These are phyloP conservation scores for Unio pictorum DNA, from an alignment of 2,888 invertebrate genomes.

Conservation along the genomic window DNA sequence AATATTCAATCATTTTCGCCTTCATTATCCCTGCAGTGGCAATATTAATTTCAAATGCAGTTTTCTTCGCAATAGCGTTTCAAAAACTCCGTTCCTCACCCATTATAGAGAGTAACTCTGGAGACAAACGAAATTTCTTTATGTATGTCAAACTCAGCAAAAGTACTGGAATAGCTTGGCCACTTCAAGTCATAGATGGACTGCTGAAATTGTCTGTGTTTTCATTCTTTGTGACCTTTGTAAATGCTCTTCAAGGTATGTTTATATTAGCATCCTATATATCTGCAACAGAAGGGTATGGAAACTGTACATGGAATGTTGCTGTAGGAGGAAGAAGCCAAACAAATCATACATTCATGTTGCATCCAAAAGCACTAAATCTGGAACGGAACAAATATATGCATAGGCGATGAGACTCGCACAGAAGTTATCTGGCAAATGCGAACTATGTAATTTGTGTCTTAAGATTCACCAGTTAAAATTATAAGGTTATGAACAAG, in stretches of 20 bases:
- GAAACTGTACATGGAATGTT: slow-evolving; percentile 21
- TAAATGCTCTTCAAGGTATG: slow-evolving; percentile 49
- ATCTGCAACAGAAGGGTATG: slow-evolving; percentile 37
- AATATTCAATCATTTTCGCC: slow-evolving; percentile 16
- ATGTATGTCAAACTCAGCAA: slow-evolving; percentile 42
- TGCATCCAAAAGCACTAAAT: too few species aligned
- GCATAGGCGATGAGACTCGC: too few species aligned
- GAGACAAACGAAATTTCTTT: slow-evolving; percentile 31
- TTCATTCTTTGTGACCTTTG: slow-evolving; percentile 35
- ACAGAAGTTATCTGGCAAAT: too few species aligned
- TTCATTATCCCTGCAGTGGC: slow-evolving; percentile 39
- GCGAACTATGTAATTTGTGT: too few species aligned
- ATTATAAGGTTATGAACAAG: too few species aligned
- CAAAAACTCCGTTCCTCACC: slow-evolving; percentile 25
- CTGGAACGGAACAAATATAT: too few species aligned
- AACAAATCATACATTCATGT: too few species aligned
- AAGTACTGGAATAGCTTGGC: slow-evolving; percentile 52
- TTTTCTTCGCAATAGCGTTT: slow-evolving; percentile 37
- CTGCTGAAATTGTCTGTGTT: slow-evolving; percentile 36
- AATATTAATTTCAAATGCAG: slow-evolving; percentile 33
- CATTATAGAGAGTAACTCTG: slow-evolving; percentile 10
- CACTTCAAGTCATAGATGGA: slow-evolving; percentile 46
- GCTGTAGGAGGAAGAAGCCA: too few species aligned
- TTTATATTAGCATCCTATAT: slow-evolving; percentile 46
- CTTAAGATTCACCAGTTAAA: too few species aligned